Conservation (phyloP, 2,888 invertebrate genomes). For the Eueremaeus valkanovi region DNA sequence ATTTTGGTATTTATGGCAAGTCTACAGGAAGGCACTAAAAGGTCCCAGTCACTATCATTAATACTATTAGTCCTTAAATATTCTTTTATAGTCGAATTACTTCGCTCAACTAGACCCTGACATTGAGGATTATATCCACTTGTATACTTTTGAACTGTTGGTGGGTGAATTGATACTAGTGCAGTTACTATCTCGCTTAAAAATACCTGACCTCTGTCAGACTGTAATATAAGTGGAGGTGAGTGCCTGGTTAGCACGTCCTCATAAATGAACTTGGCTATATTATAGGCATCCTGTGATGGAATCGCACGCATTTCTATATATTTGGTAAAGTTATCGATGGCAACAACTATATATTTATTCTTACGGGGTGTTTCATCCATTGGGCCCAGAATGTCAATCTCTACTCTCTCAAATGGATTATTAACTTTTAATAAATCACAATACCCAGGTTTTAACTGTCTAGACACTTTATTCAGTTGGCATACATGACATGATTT, state of each 20-base stretch:
- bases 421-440: neutral
- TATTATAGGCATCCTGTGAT: neutral
- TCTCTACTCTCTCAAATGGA: neutral
- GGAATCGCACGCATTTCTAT: neutral
- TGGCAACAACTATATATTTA: neutral
- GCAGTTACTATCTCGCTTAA: neutral
- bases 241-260: neutral
- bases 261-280: neutral
- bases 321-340: neutral
- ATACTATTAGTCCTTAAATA: neutral
- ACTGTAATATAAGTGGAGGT: neutral
- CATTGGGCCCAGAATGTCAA: neutral
- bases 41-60: neutral
- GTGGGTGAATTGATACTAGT: neutral
- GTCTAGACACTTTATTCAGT: neutral
- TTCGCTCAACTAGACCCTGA: neutral
- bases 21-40: neutral
- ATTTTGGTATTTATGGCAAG: neutral
- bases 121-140: neutral
- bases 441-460: neutral
- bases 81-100: neutral
- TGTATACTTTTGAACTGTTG: neutral
- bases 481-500: conserved; percentile 2
- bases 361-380: neutral
- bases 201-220: neutral